Evolutionary conservation across 2,797 vertebrate species (phyloP).

Genomic region (Apogon hyalosoma): DNA sequence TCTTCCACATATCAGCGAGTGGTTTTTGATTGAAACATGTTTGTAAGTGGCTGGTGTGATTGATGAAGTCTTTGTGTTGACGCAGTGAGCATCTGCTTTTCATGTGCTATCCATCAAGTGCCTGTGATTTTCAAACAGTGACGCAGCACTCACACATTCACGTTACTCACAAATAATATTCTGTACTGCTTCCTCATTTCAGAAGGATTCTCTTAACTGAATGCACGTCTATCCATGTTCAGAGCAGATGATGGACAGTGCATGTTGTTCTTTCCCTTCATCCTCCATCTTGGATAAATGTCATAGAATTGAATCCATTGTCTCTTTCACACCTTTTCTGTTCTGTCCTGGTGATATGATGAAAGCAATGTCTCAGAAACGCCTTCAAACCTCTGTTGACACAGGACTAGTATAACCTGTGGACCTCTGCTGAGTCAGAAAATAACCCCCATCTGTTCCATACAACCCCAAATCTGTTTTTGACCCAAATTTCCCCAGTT

Average conservation of each 20-base stretch:
- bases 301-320: too few species aligned
- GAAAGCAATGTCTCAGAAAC: too few species aligned
- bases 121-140: constrained; percentile 37
- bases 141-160: constrained; percentile 2
- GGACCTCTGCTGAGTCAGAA: too few species aligned
- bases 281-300: too few species aligned
- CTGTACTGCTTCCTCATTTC: constrained; percentile 52
- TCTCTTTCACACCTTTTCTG: too few species aligned
- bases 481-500: too few species aligned
- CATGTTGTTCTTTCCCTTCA: too few species aligned
- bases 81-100: constrained; percentile 11
- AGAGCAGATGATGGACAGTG: constrained; percentile 35
- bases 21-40: constrained; percentile 26
- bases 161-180: constrained; percentile 44
- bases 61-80: constrained; percentile 21
- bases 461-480: too few species aligned
- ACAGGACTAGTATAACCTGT: too few species aligned
- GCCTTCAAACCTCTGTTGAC: too few species aligned
- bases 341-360: too few species aligned
- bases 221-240: constrained; percentile 42
- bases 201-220: constrained; percentile 70
- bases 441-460: too few species aligned
- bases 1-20: constrained; percentile 27
- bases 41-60: constrained; percentile 16
- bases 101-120: constrained; percentile 48